Base-by-base conservation (phyloP, 1,140 invertebrate genomes). In the Diachasma alloeum region DNA sequence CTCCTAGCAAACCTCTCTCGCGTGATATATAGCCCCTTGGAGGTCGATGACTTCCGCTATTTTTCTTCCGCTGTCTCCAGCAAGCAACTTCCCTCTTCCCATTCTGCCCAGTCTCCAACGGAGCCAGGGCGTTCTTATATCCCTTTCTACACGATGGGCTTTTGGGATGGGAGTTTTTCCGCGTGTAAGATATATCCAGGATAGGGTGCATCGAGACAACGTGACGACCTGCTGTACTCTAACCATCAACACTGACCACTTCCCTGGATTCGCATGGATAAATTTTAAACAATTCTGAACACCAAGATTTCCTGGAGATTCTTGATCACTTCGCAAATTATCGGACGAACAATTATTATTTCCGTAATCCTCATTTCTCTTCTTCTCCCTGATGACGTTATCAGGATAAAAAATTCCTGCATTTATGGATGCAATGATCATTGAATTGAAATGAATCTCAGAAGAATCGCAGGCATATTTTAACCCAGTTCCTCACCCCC, bases 31-130 rank as follows among this genome's bases (percentile, higher is more conserved):
- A 90, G 91, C 91, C 89, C 90, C 91, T 91, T 90, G 92, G 91
- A 92, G 92, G 92, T 93, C 92, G 92, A 93, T 92, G 92, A 92
- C 92, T 93, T 92, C 92, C 91, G 91, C 92, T 92, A 93, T 93
- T 93, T 93, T 92, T 93, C 92, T 93, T 93, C 91, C 91, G 91
- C 92, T 89, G 88, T 90, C 89, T 90, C 88, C 86, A 89, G 87
- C 89, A 89, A 89, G 85, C 88, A 88, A 89, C 87, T 89, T 88
- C 83, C 85, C 87, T 87, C 80, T 85, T 84, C 73, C 78, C 72
- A 74, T 5, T 36, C 39, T 10, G 24, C 24, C 31, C 48, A 72
- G 66, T 68, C 26, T 36, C 67, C 42, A 69, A 44, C 48, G 37
- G 74, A 75, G 74, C 36, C 48, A 71, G 36, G 3, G 74, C 68